phyloP scores from a whole-genome alignment of 1,140 invertebrate genomes.

The Bicyclus anynana region DNA sequence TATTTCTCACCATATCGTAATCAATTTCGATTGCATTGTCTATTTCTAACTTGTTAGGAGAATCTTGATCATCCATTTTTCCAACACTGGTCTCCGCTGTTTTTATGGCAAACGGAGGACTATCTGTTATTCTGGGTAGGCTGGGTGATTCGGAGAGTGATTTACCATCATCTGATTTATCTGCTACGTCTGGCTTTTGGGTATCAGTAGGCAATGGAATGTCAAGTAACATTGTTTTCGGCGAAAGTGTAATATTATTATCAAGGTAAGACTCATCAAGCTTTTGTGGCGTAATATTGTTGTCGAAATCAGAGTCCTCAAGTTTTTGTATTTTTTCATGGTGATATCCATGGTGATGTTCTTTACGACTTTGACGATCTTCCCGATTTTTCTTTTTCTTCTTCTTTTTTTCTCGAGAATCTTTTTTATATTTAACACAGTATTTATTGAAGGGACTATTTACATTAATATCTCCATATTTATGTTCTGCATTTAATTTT shows the following conservation, averaged over 20 bases:
- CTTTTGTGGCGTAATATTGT: constrained; percentile 25
- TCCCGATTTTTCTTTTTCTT: constrained; percentile 90
- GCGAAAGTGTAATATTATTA: constrained; percentile 38
- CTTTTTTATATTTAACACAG: constrained; percentile 75
- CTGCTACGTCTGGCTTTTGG: constrained; percentile 30
- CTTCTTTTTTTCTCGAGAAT: constrained; percentile 87
- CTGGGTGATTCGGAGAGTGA: constrained; percentile 60
- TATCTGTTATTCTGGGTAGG: constrained; percentile 72
- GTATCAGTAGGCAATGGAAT: constrained; percentile 59
- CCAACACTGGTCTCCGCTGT: constrained; percentile 33
- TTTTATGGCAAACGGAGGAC: constrained; percentile 47
- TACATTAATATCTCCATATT: constrained; percentile 63
- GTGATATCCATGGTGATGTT: constrained; percentile 82
- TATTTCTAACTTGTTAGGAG: constrained; percentile 33
- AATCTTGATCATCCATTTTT: constrained; percentile 32
- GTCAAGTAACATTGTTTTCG: constrained; percentile 52
- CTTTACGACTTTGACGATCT: constrained; percentile 82
- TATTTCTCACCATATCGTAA: constrained; percentile 39
- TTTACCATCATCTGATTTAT: constrained; percentile 48
- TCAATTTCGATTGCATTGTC: constrained; percentile 40
- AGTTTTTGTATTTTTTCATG: constrained; percentile 56
- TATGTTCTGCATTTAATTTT: constrained; percentile 76
- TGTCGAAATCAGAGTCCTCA: constrained; percentile 37
- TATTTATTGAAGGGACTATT: constrained; percentile 58
- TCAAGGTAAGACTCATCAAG: constrained; percentile 26